Conservation (phyloP, 2,888 invertebrate species). For the Parnassius apollo region DNA sequence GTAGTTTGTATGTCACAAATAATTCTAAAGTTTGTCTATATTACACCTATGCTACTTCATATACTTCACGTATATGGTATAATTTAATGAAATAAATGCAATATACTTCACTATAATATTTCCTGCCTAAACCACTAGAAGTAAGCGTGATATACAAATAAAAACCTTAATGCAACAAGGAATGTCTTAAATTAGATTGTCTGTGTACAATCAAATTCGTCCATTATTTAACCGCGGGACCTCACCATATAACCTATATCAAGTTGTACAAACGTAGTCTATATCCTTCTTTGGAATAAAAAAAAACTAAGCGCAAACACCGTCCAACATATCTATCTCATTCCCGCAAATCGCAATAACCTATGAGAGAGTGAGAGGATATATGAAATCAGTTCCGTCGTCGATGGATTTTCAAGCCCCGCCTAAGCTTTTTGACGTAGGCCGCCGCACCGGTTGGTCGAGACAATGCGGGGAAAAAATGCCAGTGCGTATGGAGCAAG, state of each 20-base stretch:
- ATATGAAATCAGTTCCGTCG: background rate
- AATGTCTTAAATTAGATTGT: background rate
- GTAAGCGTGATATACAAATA: background rate
- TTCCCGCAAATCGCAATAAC: background rate
- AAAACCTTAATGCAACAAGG: background rate
- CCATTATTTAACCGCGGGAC: slow-evolving; percentile 16
- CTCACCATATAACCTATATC: slow-evolving; percentile 18
- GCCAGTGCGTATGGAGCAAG: slow-evolving; percentile 54
- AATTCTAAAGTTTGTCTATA: too few species aligned
- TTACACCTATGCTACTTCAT: too few species aligned
- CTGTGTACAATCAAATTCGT: slow-evolving; percentile 1
- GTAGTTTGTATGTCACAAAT: too few species aligned
- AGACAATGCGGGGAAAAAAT: slow-evolving; percentile 62
- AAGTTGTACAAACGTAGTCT: slow-evolving; percentile 29
- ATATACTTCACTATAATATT: background rate
- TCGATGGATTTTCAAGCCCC: slow-evolving; percentile 38
- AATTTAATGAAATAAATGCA: too few species aligned
- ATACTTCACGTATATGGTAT: too few species aligned
- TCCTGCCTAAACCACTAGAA: background rate
- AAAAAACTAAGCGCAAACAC: slow-evolving; percentile 45
- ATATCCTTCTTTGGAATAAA: slow-evolving; percentile 40
- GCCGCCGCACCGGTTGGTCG: slow-evolving; percentile 57
- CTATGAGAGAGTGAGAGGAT: slow-evolving; percentile 41
- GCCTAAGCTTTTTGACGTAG: slow-evolving; percentile 53
- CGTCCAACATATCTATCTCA: background rate